A percentile compares a stretch with the other conserved stretches of the same genome.
Conservation (phyloP, 2,888 invertebrate species). For the Andrena bicolor region DNA sequence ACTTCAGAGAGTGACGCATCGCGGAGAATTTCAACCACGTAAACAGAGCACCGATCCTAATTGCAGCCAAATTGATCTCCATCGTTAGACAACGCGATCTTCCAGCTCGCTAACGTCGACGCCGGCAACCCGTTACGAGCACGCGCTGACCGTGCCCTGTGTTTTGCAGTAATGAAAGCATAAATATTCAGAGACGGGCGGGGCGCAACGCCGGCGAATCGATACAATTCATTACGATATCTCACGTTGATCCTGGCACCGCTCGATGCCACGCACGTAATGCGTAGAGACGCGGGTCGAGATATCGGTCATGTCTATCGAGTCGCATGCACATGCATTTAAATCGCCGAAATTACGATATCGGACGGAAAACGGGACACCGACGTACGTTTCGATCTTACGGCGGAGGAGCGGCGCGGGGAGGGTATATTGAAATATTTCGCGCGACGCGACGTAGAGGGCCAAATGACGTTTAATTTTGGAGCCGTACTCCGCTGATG, state of each 20-base stretch:
- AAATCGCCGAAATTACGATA: conserved; percentile 55
- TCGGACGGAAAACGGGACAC: conserved; percentile 7
- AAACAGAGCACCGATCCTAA: background rate
- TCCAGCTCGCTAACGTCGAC: conserved; percentile 14
- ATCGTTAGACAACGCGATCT: conserved; percentile 23
- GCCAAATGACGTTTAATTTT: background rate
- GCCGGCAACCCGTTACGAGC: conserved; percentile 8
- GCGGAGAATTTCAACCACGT: too few species aligned
- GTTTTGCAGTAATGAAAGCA: conserved; percentile 75
- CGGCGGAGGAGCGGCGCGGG: background rate
- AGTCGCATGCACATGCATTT: conserved; percentile 56
- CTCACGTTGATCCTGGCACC: conserved; percentile 42
- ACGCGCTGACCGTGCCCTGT: conserved; percentile 47
- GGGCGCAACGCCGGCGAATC: conserved; percentile 22
- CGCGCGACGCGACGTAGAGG: background rate
- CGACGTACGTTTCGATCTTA: conserved; percentile 27
- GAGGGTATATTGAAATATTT: conserved; percentile 28
- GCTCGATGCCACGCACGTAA: conserved; percentile 51
- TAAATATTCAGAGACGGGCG: conserved; percentile 75
- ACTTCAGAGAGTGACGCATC: too few species aligned
- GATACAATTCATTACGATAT: conserved; percentile 56
- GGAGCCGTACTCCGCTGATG: background rate
- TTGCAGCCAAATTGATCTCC: conserved; percentile 24
- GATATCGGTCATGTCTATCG: conserved; percentile 55
- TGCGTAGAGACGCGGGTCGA: conserved; percentile 41